These are phyloP conservation scores for Nematolebias whitei DNA, from an alignment of 2,113 vertebrate species.

Conservation along the genomic window DNA sequence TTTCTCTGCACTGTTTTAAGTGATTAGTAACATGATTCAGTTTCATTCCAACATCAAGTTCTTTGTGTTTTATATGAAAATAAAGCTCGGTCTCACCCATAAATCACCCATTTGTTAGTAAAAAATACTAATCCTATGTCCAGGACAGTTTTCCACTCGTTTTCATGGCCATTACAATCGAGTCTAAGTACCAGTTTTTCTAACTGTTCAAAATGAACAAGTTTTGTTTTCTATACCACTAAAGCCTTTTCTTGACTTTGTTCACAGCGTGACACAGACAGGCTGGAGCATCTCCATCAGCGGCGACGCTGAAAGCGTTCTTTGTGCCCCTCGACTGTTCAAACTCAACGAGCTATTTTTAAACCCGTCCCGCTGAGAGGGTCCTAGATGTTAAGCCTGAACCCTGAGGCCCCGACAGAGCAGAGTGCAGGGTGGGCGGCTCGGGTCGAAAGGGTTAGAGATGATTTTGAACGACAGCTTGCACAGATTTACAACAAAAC, in stretches of 20 bases:
- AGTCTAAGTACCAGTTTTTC: slow-evolving; percentile 1
- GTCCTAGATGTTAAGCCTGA: slow-evolving; percentile 57
- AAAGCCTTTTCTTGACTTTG: slow-evolving; percentile 1
- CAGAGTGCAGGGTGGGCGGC: slow-evolving; percentile 14
- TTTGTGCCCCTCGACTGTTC: slow-evolving; percentile 34
- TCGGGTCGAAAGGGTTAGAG: slow-evolving; percentile 23
- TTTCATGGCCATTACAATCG: not conserved
- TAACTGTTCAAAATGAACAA: not conserved
- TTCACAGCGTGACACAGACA: not conserved
- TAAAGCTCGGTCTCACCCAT: slow-evolving; percentile 11
- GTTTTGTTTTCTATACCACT: not conserved
- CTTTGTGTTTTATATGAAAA: slow-evolving; percentile 13
- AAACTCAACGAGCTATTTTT: slow-evolving; percentile 67
- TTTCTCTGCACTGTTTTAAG: not conserved
- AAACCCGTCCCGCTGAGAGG: slow-evolving; percentile 63
- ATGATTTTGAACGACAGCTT: slow-evolving; percentile 21
- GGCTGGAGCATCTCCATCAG: slow-evolving; percentile 1
- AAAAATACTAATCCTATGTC: slow-evolving; percentile 28
- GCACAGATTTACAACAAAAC: slow-evolving; percentile 6
- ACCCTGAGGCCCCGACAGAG: slow-evolving; percentile 50
- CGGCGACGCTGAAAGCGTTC: slow-evolving; percentile 1
- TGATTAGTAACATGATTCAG: not conserved
- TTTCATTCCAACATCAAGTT: slow-evolving; percentile 16
- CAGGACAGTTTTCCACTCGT: slow-evolving; percentile 10
- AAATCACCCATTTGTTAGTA: slow-evolving; percentile 24